Conservation (phyloP, 2,797 vertebrate genomes). For the Tragopan temminckii region DNA sequence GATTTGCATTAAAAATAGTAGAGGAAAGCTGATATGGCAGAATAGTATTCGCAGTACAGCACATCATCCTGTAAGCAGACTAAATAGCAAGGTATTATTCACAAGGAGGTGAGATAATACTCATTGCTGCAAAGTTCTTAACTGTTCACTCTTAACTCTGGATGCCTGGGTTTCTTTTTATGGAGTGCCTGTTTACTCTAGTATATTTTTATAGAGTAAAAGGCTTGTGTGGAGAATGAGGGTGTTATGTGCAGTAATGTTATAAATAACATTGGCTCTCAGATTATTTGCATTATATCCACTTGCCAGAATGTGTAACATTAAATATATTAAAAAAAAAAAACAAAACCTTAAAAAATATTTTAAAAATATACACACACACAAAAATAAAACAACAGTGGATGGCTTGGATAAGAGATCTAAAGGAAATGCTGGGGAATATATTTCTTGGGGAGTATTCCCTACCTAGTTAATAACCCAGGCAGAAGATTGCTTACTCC, state of each 20-base stretch:
- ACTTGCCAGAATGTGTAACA: not conserved
- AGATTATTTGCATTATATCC: constrained; percentile 56
- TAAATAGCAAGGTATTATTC: constrained; percentile 37
- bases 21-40: not conserved
- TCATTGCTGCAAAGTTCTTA: constrained; percentile 39
- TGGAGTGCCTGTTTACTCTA: constrained; percentile 49
- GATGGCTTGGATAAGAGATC: not conserved
- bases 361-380: not conserved
- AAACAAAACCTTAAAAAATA: not conserved
- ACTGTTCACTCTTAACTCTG: constrained; percentile 38
- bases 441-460: not conserved
- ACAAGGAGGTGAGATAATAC: not conserved
- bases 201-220: constrained; percentile 60
- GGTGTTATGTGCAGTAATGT: constrained; percentile 56
- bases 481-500: constrained; percentile 26
- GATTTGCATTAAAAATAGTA: not conserved
- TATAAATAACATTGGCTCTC: constrained; percentile 25
- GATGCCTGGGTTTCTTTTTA: constrained; percentile 48
- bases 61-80: not conserved
- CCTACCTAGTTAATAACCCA: constrained; percentile 11
- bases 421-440: not conserved
- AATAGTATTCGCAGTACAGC: not conserved
- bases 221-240: constrained; percentile 52
- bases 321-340: not conserved
- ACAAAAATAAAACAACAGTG: not conserved